phyloP scores from a whole-genome alignment of 1,140 invertebrate species.

The Brachionus calyciflorus region DNA sequence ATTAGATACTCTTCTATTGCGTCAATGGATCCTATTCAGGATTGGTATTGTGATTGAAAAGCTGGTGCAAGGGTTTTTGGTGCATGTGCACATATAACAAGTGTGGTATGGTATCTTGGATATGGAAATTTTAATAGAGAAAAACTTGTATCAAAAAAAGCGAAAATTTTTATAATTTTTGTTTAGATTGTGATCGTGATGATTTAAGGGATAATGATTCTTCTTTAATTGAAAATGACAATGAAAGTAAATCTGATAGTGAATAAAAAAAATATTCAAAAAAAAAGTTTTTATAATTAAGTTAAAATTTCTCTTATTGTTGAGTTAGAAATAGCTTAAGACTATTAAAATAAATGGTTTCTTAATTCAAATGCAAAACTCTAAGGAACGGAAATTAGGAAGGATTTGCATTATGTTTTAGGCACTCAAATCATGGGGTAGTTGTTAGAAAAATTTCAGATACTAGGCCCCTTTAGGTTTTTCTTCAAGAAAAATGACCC shows the following conservation, averaged over 20 bases:
- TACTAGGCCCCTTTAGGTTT: too few relatives aligned
- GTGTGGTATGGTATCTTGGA: slow-evolving; percentile 9
- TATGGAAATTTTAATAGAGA: neutral
- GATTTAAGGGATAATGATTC: too few relatives aligned
- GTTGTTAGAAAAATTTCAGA: too few relatives aligned
- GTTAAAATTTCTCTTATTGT: too few relatives aligned
- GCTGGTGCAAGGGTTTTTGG: slow-evolving; percentile 12
- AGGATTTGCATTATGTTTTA: slow-evolving; percentile 10
- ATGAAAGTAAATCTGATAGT: neutral
- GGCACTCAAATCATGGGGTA: neutral
- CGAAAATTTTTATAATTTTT: neutral
- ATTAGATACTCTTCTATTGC: slow-evolving; percentile 6
- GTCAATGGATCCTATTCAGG: slow-evolving; percentile 5
- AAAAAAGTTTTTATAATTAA: too few relatives aligned
- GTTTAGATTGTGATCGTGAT: neutral
- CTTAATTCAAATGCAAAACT: neutral
- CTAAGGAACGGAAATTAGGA: neutral
- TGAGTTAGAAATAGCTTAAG: too few relatives aligned
- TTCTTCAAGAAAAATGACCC: too few relatives aligned
- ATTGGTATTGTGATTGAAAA: neutral
- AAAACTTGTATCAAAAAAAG: neutral
- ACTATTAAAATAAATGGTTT: too few relatives aligned
- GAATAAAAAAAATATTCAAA: too few relatives aligned
- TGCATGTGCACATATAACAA: neutral
- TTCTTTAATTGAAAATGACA: neutral